Base-by-base conservation (phyloP, 2,888 invertebrate species). In the Ectemnius cavifrons region DNA sequence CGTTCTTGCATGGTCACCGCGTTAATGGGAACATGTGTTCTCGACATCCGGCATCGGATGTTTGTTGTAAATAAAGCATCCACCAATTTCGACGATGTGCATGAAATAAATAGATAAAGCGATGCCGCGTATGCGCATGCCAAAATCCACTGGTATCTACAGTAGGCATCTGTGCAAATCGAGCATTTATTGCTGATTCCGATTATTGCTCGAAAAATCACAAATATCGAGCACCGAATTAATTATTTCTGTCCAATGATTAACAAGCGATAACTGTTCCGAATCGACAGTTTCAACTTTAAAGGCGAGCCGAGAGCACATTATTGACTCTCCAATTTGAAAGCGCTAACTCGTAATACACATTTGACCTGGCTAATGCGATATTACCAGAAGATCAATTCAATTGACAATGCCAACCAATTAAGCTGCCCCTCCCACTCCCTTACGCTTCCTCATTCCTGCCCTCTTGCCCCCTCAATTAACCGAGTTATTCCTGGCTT, bases 331-430 rank as follows among this genome's bases (percentile, higher is more conserved):
- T 65, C 46, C 73, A 76, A 79, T 79, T 79, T 62, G 73, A 71
- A 68, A 59, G 60, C 67, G 68, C 71, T 69, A 77, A 76, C 65
- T 65, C 52, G 70, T 70, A 65, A 62, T 63, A 64, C 67, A 62
- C 37, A 67, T 16, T 13, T 46, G 67, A 65, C 57, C 27, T 64
- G 59, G 46, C 47, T 60, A 14, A 67, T 59, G 61, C 76, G 76
- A 73, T 77, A 79, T 79, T 79, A 79, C 69, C 69, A 62, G 77
- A 63, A 62, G 73, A 79, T 79, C 70, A 69, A 79, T 79, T 76
- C 63, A 71, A 79, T 71, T 67, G 62, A 66, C 57, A 68, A 68
- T 47, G 20, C 64, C 67, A 11, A 47, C 18, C 28, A 28, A 52
- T 52, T 52, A 52, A 52, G 52, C 49, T 13, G 28, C 37, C 37